phyloP scores from a whole-genome alignment of 2,113 vertebrate genomes.

The Alces alces region DNA sequence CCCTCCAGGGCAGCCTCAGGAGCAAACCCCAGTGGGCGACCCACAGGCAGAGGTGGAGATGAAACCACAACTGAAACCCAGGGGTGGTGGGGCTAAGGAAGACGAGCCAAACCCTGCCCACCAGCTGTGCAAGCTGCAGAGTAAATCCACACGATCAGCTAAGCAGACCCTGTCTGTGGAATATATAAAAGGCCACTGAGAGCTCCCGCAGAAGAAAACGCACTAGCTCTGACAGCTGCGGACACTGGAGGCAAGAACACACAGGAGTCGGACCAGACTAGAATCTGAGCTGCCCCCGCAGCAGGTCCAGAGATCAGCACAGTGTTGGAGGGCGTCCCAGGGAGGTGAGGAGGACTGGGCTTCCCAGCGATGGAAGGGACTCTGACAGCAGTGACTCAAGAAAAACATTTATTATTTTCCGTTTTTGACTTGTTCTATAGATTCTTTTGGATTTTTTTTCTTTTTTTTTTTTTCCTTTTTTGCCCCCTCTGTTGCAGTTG shows the following conservation, averaged over 20 bases:
- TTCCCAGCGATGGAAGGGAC: accelerated
- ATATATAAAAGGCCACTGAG: not conserved
- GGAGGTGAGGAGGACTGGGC: not conserved
- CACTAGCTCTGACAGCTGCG: not conserved
- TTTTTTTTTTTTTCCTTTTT: not conserved
- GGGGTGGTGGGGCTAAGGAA: not conserved
- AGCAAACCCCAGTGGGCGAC: not conserved
- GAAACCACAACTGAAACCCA: not conserved
- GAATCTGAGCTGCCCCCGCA: not conserved
- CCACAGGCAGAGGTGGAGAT: not conserved
- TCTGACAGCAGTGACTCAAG: not conserved
- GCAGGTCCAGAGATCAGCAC: not conserved
- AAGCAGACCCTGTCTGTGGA: not conserved
- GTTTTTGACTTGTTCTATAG: not conserved
- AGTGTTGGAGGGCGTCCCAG: not conserved
- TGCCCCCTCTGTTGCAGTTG: not conserved
- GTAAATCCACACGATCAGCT: not conserved
- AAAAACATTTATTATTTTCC: not conserved
- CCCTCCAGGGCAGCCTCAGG: not conserved
- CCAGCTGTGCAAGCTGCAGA: not conserved
- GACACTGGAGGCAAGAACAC: not conserved
- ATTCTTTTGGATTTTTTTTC: not conserved
- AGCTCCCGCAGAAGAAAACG: not conserved
- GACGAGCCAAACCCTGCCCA: not conserved
- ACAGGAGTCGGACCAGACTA: not conserved